These are phyloP conservation scores for Eupithecia subfuscata DNA, from an alignment of 2,888 invertebrate species.

Conservation along the genomic window DNA sequence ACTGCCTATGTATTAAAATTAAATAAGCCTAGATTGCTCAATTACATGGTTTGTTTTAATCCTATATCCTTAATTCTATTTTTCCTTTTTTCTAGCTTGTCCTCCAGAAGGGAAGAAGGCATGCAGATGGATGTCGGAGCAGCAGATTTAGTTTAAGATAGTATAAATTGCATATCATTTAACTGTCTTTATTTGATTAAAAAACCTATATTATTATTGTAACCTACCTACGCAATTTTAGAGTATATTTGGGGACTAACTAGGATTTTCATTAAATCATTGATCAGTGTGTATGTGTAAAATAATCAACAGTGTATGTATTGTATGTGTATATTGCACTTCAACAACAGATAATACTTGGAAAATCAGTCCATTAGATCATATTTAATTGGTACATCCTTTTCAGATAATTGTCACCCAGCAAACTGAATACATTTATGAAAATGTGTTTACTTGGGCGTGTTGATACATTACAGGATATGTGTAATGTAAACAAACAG, in stretches of 20 bases:
- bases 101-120: too few species aligned
- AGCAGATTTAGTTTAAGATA: not conserved
- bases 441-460: not conserved
- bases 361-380: not conserved
- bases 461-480: not conserved
- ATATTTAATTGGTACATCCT: conserved; percentile 7
- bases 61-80: too few species aligned
- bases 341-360: not conserved
- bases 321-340: not conserved
- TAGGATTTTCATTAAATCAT: not conserved
- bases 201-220: not conserved
- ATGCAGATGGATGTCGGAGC: not conserved
- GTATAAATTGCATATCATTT: not conserved
- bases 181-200: not conserved
- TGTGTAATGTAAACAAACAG: not conserved
- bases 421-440: not conserved
- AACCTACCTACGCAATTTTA: not conserved
- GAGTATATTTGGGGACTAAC: not conserved
- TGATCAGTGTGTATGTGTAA: not conserved
- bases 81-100: too few species aligned
- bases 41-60: too few species aligned
- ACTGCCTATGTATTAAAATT: not conserved
- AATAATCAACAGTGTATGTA: not conserved
- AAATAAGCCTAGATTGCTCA: too few species aligned
- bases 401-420: not conserved